A percentile compares a stretch with the other conserved stretches of the same genome.
These are phyloP conservation scores for Melanogrammus aeglefinus DNA, from an alignment of 2,797 vertebrate genomes.

Conservation along the genomic window DNA sequence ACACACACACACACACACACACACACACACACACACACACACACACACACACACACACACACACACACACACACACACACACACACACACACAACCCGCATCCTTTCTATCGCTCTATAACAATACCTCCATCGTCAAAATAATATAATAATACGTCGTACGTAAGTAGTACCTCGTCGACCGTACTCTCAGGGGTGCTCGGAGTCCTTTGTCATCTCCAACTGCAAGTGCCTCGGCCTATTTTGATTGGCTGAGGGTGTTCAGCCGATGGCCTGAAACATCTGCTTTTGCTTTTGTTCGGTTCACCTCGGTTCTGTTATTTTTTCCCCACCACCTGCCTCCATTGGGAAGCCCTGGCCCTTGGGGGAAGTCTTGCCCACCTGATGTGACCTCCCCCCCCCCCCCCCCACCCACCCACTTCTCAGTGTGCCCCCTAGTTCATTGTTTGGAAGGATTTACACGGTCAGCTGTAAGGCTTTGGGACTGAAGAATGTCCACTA, in stretches of 20 bases:
- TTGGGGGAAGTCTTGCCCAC: conserved; percentile 52
- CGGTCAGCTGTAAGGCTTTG: conserved; percentile 45
- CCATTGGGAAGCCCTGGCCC: conserved; percentile 58
- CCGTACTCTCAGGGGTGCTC: conserved; percentile 50
- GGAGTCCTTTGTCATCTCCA: conserved; percentile 53
- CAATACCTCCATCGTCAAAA: too few relatives aligned
- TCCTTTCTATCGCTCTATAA: background rate
- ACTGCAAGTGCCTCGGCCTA: conserved; percentile 59
- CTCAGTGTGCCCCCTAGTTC: conserved; percentile 33
- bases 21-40: background rate
- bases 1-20: background rate
- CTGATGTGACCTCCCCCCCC: conserved; percentile 52
- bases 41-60: background rate
- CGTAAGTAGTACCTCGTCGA: conserved; percentile 30
- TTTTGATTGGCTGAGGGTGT: conserved; percentile 41
- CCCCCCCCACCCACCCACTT: conserved; percentile 30
- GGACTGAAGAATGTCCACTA: conserved; percentile 62
- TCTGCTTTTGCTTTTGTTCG: conserved; percentile 55
- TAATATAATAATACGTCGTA: conserved; percentile 16
- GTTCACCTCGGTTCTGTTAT: conserved; percentile 23
- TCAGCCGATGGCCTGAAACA: conserved; percentile 41
- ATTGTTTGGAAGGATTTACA: conserved; percentile 62
- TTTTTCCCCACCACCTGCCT: conserved; percentile 44
- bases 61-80: background rate
- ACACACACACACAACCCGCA: background rate